Conservation (phyloP, 2,797 vertebrate species). For the Synanceia verrucosa region DNA sequence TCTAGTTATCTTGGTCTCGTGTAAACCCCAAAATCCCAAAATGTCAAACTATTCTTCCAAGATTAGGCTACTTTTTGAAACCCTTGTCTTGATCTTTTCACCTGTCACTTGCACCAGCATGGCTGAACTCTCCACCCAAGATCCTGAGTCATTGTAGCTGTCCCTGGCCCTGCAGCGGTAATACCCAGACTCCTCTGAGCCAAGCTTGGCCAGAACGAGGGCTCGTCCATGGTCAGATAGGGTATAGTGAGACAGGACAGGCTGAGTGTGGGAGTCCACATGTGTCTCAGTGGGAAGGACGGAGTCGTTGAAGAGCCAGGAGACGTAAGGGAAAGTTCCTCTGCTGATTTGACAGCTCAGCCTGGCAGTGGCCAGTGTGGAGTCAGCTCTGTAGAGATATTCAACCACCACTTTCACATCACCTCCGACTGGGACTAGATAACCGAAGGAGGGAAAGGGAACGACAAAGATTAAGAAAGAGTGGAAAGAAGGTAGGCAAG, state of each 20-base stretch:
- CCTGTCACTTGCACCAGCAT: constrained; percentile 69
- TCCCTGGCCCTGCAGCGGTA: constrained; percentile 80
- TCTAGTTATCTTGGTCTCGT: not conserved
- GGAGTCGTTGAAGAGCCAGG: constrained; percentile 76
- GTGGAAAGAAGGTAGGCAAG: not conserved
- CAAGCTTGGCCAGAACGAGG: constrained; percentile 65
- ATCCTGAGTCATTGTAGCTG: constrained; percentile 70
- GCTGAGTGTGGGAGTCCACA: not conserved
- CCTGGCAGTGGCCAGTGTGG: constrained; percentile 41
- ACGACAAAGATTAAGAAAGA: not conserved
- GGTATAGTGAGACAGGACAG: constrained; percentile 8
- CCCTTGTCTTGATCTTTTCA: constrained; percentile 39
- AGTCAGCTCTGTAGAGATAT: constrained; percentile 70
- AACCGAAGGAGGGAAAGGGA: not conserved
- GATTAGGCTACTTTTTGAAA: not conserved
- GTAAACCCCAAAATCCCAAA: too few species aligned
- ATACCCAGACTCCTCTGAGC: constrained; percentile 64
- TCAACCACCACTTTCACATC: constrained; percentile 67
- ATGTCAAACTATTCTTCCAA: not conserved
- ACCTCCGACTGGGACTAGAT: constrained; percentile 78
- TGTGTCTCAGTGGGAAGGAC: constrained; percentile 45
- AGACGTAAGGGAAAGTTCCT: constrained; percentile 79
- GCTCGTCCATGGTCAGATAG: constrained; percentile 27
- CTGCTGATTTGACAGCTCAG: constrained; percentile 69
- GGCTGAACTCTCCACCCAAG: constrained; percentile 75